Evolutionary conservation across 2,797 vertebrate species (phyloP).

Genomic region (Hoplostethus mediterraneus): DNA sequence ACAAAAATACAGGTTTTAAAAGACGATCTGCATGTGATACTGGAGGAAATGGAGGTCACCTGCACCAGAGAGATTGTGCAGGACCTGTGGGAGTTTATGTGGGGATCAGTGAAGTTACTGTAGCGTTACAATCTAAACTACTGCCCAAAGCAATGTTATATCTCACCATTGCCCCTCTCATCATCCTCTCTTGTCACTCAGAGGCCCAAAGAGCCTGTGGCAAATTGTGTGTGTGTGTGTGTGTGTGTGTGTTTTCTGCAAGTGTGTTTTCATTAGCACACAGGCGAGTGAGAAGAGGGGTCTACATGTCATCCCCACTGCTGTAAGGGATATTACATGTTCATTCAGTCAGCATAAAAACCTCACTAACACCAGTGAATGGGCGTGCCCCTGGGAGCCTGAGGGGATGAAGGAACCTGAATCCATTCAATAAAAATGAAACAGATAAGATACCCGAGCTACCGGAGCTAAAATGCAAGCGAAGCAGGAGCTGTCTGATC

Average conservation of each 20-base stretch:
- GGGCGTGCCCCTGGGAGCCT: conserved; percentile 54
- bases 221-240: conserved; percentile 33
- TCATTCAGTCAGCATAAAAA: conserved; percentile 80
- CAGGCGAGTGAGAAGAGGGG: conserved; percentile 46
- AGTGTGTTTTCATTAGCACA: conserved; percentile 51
- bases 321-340: conserved; percentile 65
- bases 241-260: conserved; percentile 7
- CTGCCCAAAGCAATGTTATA: conserved; percentile 52
- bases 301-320: conserved; percentile 51
- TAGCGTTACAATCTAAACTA: conserved; percentile 61
- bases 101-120: conserved; percentile 53
- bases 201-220: conserved; percentile 49
- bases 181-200: conserved; percentile 63
- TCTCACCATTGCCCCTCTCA: conserved; percentile 44
- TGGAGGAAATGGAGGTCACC: conserved; percentile 43
- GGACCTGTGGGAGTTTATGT: conserved; percentile 48
- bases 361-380: conserved; percentile 57
- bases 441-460: conserved; percentile 72
- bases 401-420: conserved; percentile 73
- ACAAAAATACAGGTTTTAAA: conserved; percentile 35
- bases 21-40: conserved; percentile 52
- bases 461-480: conserved; percentile 77
- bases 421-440: conserved; percentile 81
- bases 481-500: conserved; percentile 74
- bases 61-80: conserved; percentile 43